Conservation (phyloP, 2,113 vertebrate genomes). For the Rhizomys pruinosus region DNA sequence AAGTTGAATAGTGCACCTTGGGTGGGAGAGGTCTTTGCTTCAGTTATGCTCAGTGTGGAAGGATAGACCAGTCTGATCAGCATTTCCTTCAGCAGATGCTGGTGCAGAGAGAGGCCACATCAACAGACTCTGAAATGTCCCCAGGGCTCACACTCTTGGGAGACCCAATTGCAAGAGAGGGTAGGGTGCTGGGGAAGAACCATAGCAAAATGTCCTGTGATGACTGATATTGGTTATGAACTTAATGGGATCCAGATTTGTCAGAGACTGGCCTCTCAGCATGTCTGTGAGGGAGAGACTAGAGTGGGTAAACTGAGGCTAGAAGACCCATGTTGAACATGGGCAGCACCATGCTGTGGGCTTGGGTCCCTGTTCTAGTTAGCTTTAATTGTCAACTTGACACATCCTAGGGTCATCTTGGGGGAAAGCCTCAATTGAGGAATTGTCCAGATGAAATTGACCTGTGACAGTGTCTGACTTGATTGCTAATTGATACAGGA, state of each 20-base stretch:
- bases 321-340: too few relatives aligned
- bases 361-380: background rate
- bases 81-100: background rate
- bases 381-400: background rate
- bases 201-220: background rate
- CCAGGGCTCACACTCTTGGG: background rate
- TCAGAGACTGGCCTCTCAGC: background rate
- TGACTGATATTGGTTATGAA: background rate
- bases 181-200: background rate
- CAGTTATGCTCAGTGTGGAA: background rate
- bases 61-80: background rate
- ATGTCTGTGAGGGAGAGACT: background rate
- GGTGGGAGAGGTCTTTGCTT: background rate
- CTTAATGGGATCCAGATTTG: background rate
- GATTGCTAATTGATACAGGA: background rate
- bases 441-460: background rate
- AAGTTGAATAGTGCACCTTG: fast-evolving
- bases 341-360: background rate
- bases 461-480: background rate
- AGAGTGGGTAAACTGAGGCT: background rate
- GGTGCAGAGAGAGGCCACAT: background rate
- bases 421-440: background rate
- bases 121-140: background rate
- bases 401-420: background rate
- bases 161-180: background rate